Conservation (phyloP, 2,888 invertebrate genomes). For the Gortyna flavago region DNA sequence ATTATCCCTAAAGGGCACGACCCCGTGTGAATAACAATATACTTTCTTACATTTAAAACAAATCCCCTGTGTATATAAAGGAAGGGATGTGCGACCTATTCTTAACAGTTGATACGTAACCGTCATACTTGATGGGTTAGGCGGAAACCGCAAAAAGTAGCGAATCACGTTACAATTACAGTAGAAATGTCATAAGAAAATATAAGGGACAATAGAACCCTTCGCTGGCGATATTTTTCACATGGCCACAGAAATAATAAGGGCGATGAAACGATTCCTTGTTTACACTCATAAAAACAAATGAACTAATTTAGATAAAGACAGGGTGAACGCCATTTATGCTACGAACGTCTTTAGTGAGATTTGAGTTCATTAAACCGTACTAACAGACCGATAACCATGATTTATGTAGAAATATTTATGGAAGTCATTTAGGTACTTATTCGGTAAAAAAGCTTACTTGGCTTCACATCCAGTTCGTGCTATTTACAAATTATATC, state of each 20-base stretch:
- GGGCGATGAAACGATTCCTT: constrained; percentile 53
- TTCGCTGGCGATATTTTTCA: constrained; percentile 57
- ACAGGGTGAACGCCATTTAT: constrained; percentile 64
- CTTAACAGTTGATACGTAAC: constrained; percentile 85
- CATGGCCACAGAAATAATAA: constrained; percentile 64
- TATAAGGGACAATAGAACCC: constrained; percentile 68
- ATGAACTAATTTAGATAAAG: constrained; percentile 67
- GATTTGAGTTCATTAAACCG: constrained; percentile 65
- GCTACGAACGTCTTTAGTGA: constrained; percentile 22
- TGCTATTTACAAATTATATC: not conserved
- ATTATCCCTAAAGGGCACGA: constrained; percentile 74
- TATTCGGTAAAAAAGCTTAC: not conserved
- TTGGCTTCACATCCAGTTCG: not conserved
- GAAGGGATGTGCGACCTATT: constrained; percentile 79
- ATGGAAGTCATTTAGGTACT: not conserved
- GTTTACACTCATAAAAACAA: constrained; percentile 57
- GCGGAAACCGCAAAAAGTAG: constrained; percentile 89
- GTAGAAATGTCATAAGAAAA: constrained; percentile 74
- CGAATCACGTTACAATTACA: constrained; percentile 83
- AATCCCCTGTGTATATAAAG: constrained; percentile 67
- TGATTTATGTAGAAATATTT: constrained; percentile 56
- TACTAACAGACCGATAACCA: constrained; percentile 53
- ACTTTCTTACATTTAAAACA: constrained; percentile 66
- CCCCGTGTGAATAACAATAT: constrained; percentile 77
- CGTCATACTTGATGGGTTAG: constrained; percentile 86